phyloP scores from a whole-genome alignment of 2,113 vertebrate genomes.

The Chitala chitala region DNA sequence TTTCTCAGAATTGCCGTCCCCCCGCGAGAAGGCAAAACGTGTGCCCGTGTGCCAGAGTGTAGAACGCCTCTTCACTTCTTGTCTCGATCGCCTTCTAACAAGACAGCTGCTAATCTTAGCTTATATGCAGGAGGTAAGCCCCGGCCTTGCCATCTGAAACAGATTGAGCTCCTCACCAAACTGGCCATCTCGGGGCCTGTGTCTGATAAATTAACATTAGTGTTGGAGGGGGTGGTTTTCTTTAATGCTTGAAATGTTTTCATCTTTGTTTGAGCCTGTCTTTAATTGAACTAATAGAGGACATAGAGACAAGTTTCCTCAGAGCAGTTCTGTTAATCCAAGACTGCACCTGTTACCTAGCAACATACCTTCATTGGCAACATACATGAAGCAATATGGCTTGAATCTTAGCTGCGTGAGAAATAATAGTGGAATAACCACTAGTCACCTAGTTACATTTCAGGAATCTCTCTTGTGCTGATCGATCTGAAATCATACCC shows the following conservation, averaged over 20 bases:
- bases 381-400: not conserved
- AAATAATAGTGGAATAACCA: slow-evolving; percentile 4
- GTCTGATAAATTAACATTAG: slow-evolving; percentile 14
- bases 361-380: not conserved
- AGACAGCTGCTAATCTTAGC: slow-evolving; percentile 17
- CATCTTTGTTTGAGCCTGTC: not conserved
- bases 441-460: slow-evolving; percentile 1
- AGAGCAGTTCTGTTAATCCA: not conserved
- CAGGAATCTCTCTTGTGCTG: not conserved
- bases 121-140: not conserved
- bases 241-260: not conserved
- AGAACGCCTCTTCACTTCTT: not conserved
- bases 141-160: not conserved
- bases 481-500: not conserved
- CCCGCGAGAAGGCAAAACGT: not conserved
- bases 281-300: not conserved
- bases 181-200: not conserved
- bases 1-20: slow-evolving; percentile 48
- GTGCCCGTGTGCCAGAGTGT: not conserved
- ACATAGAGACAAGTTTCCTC: not conserved
- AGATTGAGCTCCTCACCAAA: not conserved
- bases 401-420: slow-evolving; percentile 2
- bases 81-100: slow-evolving; percentile 5
- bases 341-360: slow-evolving; percentile 10
- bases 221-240: not conserved